Base-by-base conservation (phyloP, 2,888 invertebrate species). In the Hypercompe scribonia region DNA sequence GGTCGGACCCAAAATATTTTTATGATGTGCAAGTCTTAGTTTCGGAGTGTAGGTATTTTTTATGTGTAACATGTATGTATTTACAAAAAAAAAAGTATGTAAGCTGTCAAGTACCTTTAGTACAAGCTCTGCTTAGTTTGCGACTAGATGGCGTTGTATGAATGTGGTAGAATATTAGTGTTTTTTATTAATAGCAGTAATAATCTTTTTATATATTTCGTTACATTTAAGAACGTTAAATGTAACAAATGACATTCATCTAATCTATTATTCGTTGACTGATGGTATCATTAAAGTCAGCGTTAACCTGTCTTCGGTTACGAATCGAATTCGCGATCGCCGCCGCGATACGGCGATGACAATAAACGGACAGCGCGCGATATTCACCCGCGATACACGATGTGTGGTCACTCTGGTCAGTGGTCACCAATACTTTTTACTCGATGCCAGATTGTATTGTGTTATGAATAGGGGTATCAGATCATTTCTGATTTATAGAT, bases 361-460 rank as follows among this genome's bases (percentile, higher is more conserved):
- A 94, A 94, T 91, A 90, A 88, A 88, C 90, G 86, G 92, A 92
- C 92, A 91, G 90, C 87, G 84, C 84, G 83, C 90, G 90, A 91
- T 90, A 85, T 87, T 84, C 79, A 82, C 81, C 85, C 78, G 80
- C 88, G 92, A 92, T 93, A 92, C 90, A 82, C 87, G 85, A 91
- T 92, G 93, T 94, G 94, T 94, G 93, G 90, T 70, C 75, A 75
- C 75, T 94, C 94, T 93, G 93, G 90, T 64, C 75, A 72, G 93
- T 93, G 93, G 90, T 64, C 75, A 72, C 75, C 92, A 92, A 91
- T 90, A 90, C 92, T 88, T 90, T 89, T 94, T 93, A 89, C 90
- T 90, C 92, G 94, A 94, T 94, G 91, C 83, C 86, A 89, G 93
- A 94, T 95, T 94, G 94, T 93, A 95, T 95, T 95, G 94, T 94